phyloP scores from a whole-genome alignment of 2,888 invertebrate species.

The Eueremaeus valkanovi region DNA sequence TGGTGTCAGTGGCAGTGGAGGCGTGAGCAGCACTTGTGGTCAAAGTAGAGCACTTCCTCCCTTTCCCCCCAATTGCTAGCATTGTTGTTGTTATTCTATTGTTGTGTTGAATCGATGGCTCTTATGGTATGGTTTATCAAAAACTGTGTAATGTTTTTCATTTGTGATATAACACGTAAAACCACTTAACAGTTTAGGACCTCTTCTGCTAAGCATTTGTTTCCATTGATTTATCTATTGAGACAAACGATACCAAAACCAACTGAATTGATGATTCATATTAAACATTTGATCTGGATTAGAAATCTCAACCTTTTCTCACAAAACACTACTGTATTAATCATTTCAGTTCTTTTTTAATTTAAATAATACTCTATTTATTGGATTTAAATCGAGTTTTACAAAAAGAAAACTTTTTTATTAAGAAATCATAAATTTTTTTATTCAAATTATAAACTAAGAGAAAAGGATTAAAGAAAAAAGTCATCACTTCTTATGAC shows the following conservation, averaged over 20 bases:
- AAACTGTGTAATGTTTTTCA: slow-evolving; percentile 22
- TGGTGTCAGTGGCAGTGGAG: neutral
- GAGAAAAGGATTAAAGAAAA: no score
- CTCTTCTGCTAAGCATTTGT: slow-evolving; percentile 3
- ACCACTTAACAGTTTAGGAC: slow-evolving; percentile 12
- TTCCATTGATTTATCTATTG: neutral
- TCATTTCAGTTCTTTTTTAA: no score
- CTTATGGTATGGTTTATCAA: slow-evolving; percentile 1
- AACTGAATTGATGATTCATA: neutral
- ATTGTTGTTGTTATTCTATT: neutral
- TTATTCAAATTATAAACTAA: no score
- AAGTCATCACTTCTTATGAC: no score
- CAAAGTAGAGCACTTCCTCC: slow-evolving; percentile 21
- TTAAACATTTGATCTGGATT: slow-evolving; percentile 8
- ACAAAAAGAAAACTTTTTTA: neutral
- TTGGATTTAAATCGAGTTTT: neutral
- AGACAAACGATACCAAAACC: neutral
- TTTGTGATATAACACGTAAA: slow-evolving; percentile 27
- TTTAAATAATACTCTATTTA: neutral
- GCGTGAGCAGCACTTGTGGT: neutral
- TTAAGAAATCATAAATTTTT: no score
- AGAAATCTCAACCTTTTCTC: neutral
- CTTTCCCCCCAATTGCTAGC: neutral
- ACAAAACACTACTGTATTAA: neutral
- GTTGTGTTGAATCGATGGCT: neutral